Base-by-base conservation (phyloP, 2,797 vertebrate genomes). In the Rhabdomys pumilio region DNA sequence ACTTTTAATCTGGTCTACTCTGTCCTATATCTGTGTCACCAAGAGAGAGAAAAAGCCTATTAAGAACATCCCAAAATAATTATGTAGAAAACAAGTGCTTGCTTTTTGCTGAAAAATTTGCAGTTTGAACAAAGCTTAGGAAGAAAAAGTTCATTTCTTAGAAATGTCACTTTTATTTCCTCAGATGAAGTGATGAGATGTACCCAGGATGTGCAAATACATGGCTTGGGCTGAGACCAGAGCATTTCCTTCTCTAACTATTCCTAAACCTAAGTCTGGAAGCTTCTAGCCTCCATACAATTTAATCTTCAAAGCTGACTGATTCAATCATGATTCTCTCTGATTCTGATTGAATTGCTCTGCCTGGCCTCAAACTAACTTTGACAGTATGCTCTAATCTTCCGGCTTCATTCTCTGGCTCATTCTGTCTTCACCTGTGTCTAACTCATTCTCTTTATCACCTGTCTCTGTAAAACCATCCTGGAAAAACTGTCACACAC, bases 31-130 rank as follows among this genome's bases (percentile, higher is more conserved):
- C 65, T 67, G 31, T 67, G 31, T 34, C 65, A 67, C 65, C 65
- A 67, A 69, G 67, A 15, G 34, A 69, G 34, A n/a, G 34, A n/a
- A n/a, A 69, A 69, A 69, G 31, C 14, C 15, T 69, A 69, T 69
- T n/a, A 69, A 12, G 77, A 81, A 77, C n/a, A 55, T 88, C n/a
- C 10, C 24, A 88, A 87, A 96, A 17, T 31, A 76, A 84, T 55
- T 6, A 82, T 50, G 59, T 80, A n/a, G 67, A 63, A 22, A 61
- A 83, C 20, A 80, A 38, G 38, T 65, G 31, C 79, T 83, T 69
- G 14, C 9, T 95, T 61, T 87, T 86, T 89, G 44, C 92, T 93
- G 65, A 82, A 3, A 73, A 14, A 55, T 92, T 29, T 95, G 67
- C 31, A 41, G 12, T 76, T 61, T 93, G 34, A 26, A 29, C 3